phyloP scores from a whole-genome alignment of 1,140 invertebrate species.

The Archegozetes longisetosus region DNA sequence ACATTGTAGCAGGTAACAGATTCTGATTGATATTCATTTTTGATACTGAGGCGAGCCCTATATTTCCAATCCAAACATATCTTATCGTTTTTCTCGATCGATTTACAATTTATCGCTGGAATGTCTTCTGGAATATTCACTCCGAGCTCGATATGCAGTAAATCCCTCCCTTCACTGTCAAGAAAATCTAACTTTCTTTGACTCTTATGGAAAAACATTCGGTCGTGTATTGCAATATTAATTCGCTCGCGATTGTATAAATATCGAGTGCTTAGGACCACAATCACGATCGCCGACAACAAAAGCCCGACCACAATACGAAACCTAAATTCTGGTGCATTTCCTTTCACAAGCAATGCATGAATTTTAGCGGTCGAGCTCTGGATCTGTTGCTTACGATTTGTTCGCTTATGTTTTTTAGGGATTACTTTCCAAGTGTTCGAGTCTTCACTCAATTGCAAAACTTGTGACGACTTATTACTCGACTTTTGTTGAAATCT shows the following conservation, averaged over 20 bases:
- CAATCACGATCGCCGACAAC: conserved; percentile 4
- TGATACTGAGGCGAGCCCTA: conserved; percentile 20
- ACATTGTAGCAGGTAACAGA: conserved; percentile 48
- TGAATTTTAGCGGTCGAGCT: conserved; percentile 5
- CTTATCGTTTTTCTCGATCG: not conserved
- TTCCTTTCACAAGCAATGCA: conserved; percentile 18
- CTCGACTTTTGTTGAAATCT: not conserved
- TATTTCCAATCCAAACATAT: conserved; percentile 24
- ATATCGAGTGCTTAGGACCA: conserved; percentile 4
- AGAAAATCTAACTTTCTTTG: conserved; percentile 17
- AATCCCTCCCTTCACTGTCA: conserved; percentile 14
- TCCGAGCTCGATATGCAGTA: conserved; percentile 18
- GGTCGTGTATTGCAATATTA: conserved; percentile 15
- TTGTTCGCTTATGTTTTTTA: not conserved
- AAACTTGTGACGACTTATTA: not conserved
- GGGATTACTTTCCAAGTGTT: conserved; percentile 7
- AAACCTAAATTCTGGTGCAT: conserved; percentile 21
- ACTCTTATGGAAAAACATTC: conserved; percentile 17
- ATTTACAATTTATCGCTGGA: conserved; percentile 18
- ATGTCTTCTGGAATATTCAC: conserved; percentile 19
- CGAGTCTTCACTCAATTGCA: conserved; percentile 11
- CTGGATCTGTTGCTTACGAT: not conserved
- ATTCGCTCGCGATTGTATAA: conserved; percentile 1
- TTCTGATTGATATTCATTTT: conserved; percentile 11
- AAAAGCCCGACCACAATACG: conserved; percentile 16